Evolutionary conservation across 2,888 invertebrate genomes (phyloP), one percentile per base, ranked within the genome.

Genomic region (Aporophyla nigra): DNA sequence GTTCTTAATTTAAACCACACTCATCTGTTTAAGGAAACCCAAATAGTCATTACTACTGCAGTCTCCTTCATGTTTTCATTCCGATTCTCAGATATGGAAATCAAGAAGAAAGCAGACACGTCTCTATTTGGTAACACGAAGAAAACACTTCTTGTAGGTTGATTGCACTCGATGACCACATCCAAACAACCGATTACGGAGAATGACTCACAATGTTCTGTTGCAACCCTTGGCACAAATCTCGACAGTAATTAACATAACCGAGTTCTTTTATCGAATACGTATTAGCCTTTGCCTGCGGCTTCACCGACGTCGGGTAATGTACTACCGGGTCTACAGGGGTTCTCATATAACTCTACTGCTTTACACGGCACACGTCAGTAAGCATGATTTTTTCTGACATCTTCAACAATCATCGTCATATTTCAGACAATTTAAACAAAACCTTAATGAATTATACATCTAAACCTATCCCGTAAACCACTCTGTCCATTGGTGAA

Each of bases 191-290:
- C 67, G 33, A 84, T 81, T 81, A 75, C 40, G 56, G 27, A 43
- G 6, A 33, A 51, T 80, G 76, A 83, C 49, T 78, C 72, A 76
- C 66, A 62, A 49, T 33, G 10, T 27, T 14, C 70, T 87, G 87
- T 76, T 76, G 83, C 76, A 87, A 87, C 68, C 62, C 49, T 58
- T 73, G 76, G 62, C 74, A 86, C 77, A 79, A 74, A 76, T 72
- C 71, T 72, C 51, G 10, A 53, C 66, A 49, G 56, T 74, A 43
- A 76, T 77, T 65, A 71, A 73, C 69, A 71, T 83, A 68, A 70
- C 49, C 54, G 19, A 46, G 54, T 46, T 46, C 40, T 65, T 76
- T 62, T 62, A 81, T 75, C 58, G 56, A 70, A 74, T 71, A 58
- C 58, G n/a, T n/a, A n/a, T n/a, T 56, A 14, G 24, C 14, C 27